A percentile compares a stretch with the other conserved stretches of the same genome.
These are phyloP conservation scores for Geopemphigus sp. DNA, from an alignment of 1,140 invertebrate species.

Conservation along the genomic window DNA sequence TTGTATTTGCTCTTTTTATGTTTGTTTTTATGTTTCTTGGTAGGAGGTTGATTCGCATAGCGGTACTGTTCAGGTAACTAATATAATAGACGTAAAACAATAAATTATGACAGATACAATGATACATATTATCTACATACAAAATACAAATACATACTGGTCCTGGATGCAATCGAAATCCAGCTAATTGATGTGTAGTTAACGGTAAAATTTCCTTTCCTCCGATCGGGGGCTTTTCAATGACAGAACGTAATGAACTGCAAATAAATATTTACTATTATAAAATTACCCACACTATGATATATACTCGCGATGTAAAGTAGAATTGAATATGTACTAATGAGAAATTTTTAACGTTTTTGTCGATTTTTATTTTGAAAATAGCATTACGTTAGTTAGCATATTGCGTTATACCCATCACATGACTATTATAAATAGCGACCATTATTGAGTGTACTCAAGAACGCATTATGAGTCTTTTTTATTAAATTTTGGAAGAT, in stretches of 20 bases:
- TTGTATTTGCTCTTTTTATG: conserved; percentile 95
- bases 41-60: conserved; percentile 84
- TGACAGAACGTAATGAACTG: conserved; percentile 88
- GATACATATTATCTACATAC: conserved; percentile 30
- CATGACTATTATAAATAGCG: too few species aligned
- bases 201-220: conserved; percentile 90
- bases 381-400: too few species aligned
- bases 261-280: conserved; percentile 49
- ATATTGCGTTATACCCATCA: too few species aligned
- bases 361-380: too few species aligned
- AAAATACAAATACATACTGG: conserved; percentile 65
- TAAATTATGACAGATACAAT: conserved; percentile 42
- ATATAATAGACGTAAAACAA: conserved; percentile 55
- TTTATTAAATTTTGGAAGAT: too few species aligned
- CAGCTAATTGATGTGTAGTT: conserved; percentile 82
- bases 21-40: conserved; percentile 90
- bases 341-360: too few species aligned
- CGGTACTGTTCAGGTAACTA: conserved; percentile 93
- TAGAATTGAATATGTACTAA: too few species aligned
- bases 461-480: too few species aligned
- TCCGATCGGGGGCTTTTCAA: conserved; percentile 95
- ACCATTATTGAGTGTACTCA: too few species aligned
- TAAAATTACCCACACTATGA: neutral
- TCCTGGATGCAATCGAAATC: conserved; percentile 93
- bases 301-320: too few species aligned